Base-by-base conservation (phyloP, 2,797 vertebrate genomes). In the Siniperca obscura region DNA sequence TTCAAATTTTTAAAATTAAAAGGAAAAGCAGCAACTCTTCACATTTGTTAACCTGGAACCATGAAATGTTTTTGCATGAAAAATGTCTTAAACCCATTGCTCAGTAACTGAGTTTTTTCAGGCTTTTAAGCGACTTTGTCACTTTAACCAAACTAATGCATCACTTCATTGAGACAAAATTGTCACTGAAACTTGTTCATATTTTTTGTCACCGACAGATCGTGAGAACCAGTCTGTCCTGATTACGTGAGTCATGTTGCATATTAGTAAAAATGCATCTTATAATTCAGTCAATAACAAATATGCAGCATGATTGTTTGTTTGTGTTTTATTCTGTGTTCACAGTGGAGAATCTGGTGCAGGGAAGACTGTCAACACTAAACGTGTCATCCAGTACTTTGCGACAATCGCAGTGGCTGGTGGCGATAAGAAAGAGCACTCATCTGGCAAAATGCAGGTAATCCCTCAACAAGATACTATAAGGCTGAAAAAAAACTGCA, bases 181-280 rank as follows among this genome's bases (percentile, higher is more conserved):
- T 25, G 17, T 42, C 4, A 17, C 36, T 76, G 2, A 53, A 42
- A 10, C 21, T 11, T 65, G 36, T 40, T 70, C 1, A 77, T 81
- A 62, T 82, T 85, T 77, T 89, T 75, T 62, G 81, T 89, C 94
- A 74, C 50, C 3, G 64, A 77, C 93, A 97, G 96, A 97, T 90
- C 91, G 93, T 76, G 96, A 97, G 89, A 97, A 97, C 89, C 96
- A 97, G 93, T 97, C 96, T 16, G 95, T 97, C 92, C 93, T 97
- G 86, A 97, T 97, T 83, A 97, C 96, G 94, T 97, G 89, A 95
- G 96, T 96, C 17, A 0, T 60, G 57, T 44, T 60, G 52, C 36
- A 1, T 3, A 11, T 48, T 16, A 0, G 22, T 34, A 4, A 46
- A 65, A 65, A 61, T 10, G 9, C 10, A 40, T 42, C 25, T 19